These are phyloP conservation scores for Lacerta bilineata DNA, from an alignment of 2,797 vertebrate genomes.

Conservation along the genomic window DNA sequence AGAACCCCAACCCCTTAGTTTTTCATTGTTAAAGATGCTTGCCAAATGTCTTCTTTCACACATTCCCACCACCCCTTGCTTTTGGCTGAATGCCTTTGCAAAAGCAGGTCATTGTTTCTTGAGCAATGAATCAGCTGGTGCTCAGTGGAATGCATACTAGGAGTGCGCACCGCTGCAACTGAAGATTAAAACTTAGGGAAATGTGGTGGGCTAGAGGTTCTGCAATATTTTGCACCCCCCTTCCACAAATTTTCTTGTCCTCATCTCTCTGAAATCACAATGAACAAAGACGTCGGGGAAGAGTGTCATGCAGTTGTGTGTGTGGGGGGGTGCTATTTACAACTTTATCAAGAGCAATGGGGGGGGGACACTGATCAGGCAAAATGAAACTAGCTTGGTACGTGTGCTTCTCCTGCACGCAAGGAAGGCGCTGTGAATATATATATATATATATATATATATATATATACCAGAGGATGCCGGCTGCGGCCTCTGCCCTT, in stretches of 20 bases:
- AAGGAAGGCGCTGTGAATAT: background rate
- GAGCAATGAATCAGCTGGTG: background rate
- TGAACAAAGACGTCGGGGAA: background rate
- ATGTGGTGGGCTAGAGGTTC: background rate
- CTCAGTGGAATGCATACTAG: background rate
- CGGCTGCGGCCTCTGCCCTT: conserved; percentile 3
- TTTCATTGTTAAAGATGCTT: background rate
- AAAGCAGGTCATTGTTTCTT: background rate
- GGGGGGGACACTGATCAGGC: background rate
- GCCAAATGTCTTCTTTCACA: background rate
- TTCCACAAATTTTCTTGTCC: background rate
- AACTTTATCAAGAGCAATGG: background rate
- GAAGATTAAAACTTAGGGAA: background rate
- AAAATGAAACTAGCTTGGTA: background rate
- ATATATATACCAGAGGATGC: background rate
- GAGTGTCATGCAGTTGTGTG: background rate
- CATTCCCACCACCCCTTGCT: background rate
- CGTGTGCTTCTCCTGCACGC: background rate
- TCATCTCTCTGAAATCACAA: background rate
- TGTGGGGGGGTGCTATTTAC: background rate
- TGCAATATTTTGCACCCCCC: background rate
- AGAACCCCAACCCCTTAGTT: background rate
- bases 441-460: background rate
- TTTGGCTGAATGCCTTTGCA: rapidly evolving
- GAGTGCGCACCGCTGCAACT: rapidly evolving